Evolutionary conservation across 1,140 invertebrate species (phyloP).

Genomic region (Apis cerana): DNA sequence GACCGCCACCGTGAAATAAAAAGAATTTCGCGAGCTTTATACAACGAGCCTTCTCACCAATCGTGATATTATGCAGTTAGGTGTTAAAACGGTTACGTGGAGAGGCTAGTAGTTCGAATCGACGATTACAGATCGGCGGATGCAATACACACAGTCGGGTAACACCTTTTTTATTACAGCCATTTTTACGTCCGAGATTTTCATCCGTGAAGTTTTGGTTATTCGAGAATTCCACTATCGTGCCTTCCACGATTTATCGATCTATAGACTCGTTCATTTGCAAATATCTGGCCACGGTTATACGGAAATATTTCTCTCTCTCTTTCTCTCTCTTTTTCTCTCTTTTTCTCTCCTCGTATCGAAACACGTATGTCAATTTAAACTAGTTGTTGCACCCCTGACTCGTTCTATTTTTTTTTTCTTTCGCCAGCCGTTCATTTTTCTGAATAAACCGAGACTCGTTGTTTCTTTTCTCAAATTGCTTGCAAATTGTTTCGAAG

Average conservation of each 20-base stretch:
- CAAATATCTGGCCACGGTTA: slow-evolving; percentile 26
- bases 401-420: slow-evolving; percentile 11
- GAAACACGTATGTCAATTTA: slow-evolving; percentile 5
- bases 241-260: slow-evolving; percentile 37
- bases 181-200: slow-evolving; percentile 17
- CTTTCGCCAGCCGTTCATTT: slow-evolving; percentile 13
- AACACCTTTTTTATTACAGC: slow-evolving; percentile 19
- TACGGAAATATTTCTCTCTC: background rate
- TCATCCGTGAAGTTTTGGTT: background rate
- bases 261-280: slow-evolving; percentile 34
- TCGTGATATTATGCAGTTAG: slow-evolving; percentile 53
- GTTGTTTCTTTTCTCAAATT: background rate
- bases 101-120: slow-evolving; percentile 18
- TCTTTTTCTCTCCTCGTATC: background rate
- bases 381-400: slow-evolving; percentile 4
- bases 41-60: slow-evolving; percentile 14
- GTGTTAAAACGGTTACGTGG: slow-evolving; percentile 32
- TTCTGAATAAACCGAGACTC: slow-evolving; percentile 1
- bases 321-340: too few species aligned
- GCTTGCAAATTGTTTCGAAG: slow-evolving; percentile 4
- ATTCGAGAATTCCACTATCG: slow-evolving; percentile 15
- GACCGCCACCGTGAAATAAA: slow-evolving; percentile 57
- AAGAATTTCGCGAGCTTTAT: slow-evolving; percentile 54
- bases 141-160: background rate
- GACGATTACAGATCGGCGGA: slow-evolving; percentile 29